Evolutionary conservation across 1,140 invertebrate species (phyloP).

Genomic region (Amphibalanus amphitrite): DNA sequence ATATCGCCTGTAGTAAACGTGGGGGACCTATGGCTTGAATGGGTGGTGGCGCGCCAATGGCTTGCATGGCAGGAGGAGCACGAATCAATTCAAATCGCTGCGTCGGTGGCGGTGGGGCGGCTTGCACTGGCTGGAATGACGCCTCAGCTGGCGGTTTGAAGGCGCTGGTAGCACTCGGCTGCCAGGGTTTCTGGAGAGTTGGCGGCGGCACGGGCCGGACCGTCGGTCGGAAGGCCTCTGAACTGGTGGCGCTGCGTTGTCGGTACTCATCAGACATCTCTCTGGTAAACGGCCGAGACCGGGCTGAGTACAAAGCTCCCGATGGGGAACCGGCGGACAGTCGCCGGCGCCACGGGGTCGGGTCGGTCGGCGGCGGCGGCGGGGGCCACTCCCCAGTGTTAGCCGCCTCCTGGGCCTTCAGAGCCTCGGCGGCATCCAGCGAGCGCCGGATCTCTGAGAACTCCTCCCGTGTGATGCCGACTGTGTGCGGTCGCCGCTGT

Average conservation of each 20-base stretch:
- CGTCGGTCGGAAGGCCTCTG: background rate
- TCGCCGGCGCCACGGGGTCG: background rate
- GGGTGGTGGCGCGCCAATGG: too few species aligned
- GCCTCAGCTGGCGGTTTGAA: too few species aligned
- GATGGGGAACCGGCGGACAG: background rate
- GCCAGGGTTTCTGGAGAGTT: too few species aligned
- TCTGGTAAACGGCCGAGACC: background rate
- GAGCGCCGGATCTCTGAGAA: conserved; percentile 51
- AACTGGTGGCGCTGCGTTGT: background rate
- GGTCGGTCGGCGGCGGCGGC: background rate
- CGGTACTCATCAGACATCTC: background rate
- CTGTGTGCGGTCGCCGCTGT: conserved; percentile 48
- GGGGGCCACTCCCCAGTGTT: background rate
- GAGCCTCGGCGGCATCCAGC: conserved; percentile 31
- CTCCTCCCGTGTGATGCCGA: conserved; percentile 60
- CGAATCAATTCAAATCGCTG: too few species aligned
- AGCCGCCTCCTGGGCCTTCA: background rate
- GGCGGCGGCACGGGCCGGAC: background rate
- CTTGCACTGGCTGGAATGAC: too few species aligned
- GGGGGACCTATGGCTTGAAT: too few species aligned
- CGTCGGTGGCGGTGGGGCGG: too few species aligned
- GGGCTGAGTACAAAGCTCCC: background rate
- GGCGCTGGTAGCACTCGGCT: too few species aligned
- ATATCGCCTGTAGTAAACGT: too few species aligned
- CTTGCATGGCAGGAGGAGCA: too few species aligned